These are phyloP conservation scores for Pleuronectes platessa DNA, from an alignment of 2,113 vertebrate species.

Conservation along the genomic window DNA sequence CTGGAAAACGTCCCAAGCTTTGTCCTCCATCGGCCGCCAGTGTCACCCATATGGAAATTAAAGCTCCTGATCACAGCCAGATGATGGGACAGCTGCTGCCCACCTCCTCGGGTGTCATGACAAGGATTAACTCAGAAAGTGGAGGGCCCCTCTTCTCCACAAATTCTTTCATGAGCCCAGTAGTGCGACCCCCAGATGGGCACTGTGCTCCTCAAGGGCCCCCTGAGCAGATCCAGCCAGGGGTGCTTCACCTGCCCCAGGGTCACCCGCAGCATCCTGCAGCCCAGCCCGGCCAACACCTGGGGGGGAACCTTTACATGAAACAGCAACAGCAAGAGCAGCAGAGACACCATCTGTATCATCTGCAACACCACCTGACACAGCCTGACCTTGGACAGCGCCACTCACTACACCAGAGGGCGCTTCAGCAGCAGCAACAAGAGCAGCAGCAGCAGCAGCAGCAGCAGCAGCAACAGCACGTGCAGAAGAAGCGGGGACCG, in stretches of 20 bases:
- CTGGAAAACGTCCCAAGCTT: conserved; percentile 90
- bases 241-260: conserved; percentile 86
- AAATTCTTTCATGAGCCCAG: conserved; percentile 86
- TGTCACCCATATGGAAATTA: conserved; percentile 86
- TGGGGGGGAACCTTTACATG: conserved; percentile 89
- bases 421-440: conserved; percentile 91
- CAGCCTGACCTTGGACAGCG: conserved; percentile 87
- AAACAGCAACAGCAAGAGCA: conserved; percentile 85
- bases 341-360: conserved; percentile 92
- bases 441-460: conserved; percentile 75
- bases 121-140: conserved; percentile 83
- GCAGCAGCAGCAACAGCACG: conserved; percentile 44
- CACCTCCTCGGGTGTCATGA: conserved; percentile 83
- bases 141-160: conserved; percentile 87
- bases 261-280: conserved; percentile 85
- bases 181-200: conserved; percentile 85
- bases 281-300: conserved; percentile 85
- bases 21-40: conserved; percentile 77
- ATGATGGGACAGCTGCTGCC: conserved; percentile 88
- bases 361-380: conserved; percentile 90
- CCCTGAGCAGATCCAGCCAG: conserved; percentile 86
- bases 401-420: conserved; percentile 90
- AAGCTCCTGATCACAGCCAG: conserved; percentile 88
- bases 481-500: conserved; percentile 93
- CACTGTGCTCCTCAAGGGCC: conserved; percentile 87